Evolutionary conservation across 64 coral and sea anemone genomes (phyloP), one percentile per base, ranked within the genome.

Genomic region (Anthopleura sola): DNA sequence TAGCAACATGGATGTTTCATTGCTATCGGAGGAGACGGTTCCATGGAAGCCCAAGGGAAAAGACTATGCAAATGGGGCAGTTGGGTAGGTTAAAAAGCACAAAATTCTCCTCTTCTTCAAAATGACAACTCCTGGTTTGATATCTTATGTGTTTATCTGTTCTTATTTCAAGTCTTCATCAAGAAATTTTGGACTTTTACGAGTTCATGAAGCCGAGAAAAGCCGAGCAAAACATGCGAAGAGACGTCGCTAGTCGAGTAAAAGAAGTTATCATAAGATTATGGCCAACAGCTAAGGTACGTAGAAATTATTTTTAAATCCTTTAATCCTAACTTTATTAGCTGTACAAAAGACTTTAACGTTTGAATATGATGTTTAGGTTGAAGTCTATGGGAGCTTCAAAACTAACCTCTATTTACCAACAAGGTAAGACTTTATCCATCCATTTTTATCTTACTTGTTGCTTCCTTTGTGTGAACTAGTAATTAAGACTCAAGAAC

Each of bases 321-420:
- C 66, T 36, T 38, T 85, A 57, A 12, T 44, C 24, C 84, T 90
- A 19, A 34, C 75, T 85, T 46, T 26, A 81, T 81, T 49, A 19
- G 38, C 78, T 53, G 48, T 81, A 79, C 40, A 83, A 92, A 82
- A 50, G 19, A 78, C 4, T 84, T 84, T 86, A 86, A 55, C 79
- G 74, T 90, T 28, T 36, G 20, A 32, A 49, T 37, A 58, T 78
- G 16, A 84, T 89, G 79, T 83, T 15, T 68, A 99, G 97, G 97
- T 99, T 18, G 90, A 90, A 68, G 80, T 99, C 0, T 99, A 90
- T 24, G 97, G 97, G 9, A 99, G 97, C 66, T 99, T 87, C 62
- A 37, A 90, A 55, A 99, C 97, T 9, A 87, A 89, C 1, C 76
- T 99, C 16, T 99, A 90, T 87, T 75, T 99, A 78, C 97, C 97